phyloP scores from a whole-genome alignment of 1,140 invertebrate species.

The Hyles euphorbiae region DNA sequence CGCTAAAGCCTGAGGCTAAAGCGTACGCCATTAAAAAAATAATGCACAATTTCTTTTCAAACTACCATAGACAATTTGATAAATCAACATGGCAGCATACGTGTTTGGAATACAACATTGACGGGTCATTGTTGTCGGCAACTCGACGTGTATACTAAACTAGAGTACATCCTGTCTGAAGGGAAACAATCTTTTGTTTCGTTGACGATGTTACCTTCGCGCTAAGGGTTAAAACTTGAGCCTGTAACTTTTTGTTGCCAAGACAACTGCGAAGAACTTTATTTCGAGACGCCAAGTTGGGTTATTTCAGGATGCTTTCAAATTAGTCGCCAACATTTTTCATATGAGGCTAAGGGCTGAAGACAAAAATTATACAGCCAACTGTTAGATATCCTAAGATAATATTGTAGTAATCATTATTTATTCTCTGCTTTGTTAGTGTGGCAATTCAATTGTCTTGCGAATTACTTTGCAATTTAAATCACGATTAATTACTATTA shows the following conservation, averaged over 20 bases:
- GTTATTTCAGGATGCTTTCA: no score
- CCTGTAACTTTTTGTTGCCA: background rate
- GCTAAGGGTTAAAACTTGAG: background rate
- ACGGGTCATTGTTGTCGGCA: slow-evolving; percentile 36
- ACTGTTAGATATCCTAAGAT: no score
- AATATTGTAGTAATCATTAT: no score
- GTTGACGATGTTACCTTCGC: slow-evolving; percentile 19
- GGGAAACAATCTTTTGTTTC: slow-evolving; percentile 44
- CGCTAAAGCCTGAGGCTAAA: no score
- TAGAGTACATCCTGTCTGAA: slow-evolving; percentile 37
- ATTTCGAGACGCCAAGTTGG: no score
- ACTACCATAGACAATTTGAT: slow-evolving; percentile 7
- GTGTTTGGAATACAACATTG: slow-evolving; percentile 30
- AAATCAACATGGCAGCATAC: slow-evolving; percentile 12
- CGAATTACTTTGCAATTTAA: no score
- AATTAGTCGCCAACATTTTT: no score
- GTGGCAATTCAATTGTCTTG: no score
- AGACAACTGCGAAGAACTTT: background rate
- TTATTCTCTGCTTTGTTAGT: no score
- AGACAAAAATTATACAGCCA: no score
- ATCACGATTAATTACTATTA: no score
- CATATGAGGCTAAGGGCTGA: no score
- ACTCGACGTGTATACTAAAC: slow-evolving; percentile 36
- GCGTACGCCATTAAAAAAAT: background rate
- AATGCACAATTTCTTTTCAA: slow-evolving; percentile 5